Evolutionary conservation across 2,888 invertebrate species (phyloP), one percentile per base, ranked within the genome.

Genomic region (Rhamnusium bicolor): DNA sequence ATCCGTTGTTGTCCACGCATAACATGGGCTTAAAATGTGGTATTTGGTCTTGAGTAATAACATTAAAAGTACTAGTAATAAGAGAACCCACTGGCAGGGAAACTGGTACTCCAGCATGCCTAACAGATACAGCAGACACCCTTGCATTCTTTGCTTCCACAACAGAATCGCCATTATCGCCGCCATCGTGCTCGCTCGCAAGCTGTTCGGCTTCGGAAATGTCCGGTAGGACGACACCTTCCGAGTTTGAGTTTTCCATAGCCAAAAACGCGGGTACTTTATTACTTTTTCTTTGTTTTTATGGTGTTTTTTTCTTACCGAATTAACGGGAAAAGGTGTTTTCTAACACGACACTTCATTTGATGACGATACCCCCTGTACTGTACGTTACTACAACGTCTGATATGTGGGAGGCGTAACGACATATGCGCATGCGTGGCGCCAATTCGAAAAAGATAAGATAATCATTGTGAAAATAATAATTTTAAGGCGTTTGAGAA

Each of bases 1-100:
- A 95, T 40, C 94, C 94, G 87, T 95, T 95, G 87, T 95, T 95
- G 85, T 95, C 95, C 76, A 95, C 95, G 85, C 95, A 96, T 85
- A 96, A 87, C 92, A 95, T 94, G 80, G 95, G 95, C 86, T 95
- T 95, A 85, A 95, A 94, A 86, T 95, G 93, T 83, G 94, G 94
- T 85, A 96, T 87, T 86, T 95, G 95, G 84, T 96, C 95, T 40
- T 94, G 93, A 27, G 95, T 94, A 87, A 96, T 95, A 84, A 95
- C 95, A 90, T 95, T 96, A 89, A 94, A 95, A 53, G 95, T 93
- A 78, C 94, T 93, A 67, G 94, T 91, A 85, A 96, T 94, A 84
- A 96, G 92, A 19, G 95, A 94, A 65, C 94, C 95, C 77, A 95
- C 94, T 27, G 95, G 95, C 83, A 95, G 87, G 24, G 93, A 92